Evolutionary conservation across 2,797 vertebrate species (phyloP).

Genomic region (Clarias pachynema): DNA sequence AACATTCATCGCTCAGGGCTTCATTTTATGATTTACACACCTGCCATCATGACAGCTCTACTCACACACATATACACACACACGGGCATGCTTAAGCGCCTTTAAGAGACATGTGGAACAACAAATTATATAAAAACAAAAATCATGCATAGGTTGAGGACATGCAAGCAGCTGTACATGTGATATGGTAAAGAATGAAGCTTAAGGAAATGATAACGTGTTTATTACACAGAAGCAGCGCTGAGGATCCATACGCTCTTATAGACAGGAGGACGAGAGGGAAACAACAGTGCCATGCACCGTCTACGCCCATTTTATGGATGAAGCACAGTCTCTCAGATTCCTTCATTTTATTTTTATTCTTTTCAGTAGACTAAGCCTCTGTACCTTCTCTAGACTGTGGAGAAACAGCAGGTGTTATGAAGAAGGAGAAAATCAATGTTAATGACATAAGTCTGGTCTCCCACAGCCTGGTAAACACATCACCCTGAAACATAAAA

Average conservation of each 20-base stretch:
- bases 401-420: conserved; percentile 50
- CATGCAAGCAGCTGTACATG: conserved; percentile 38
- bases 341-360: neutral
- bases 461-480: neutral
- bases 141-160: conserved; percentile 14
- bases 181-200: conserved; percentile 5
- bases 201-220: conserved; percentile 43
- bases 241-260: conserved; percentile 40
- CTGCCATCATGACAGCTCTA: conserved; percentile 24
- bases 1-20: conserved; percentile 49
- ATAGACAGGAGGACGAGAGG: conserved; percentile 4
- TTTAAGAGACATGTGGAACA: neutral
- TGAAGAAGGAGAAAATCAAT: conserved; percentile 40
- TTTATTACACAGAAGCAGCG: conserved; percentile 45
- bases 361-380: neutral
- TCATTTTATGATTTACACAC: conserved; percentile 29
- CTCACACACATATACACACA: conserved; percentile 25
- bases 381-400: conserved; percentile 30
- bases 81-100: neutral
- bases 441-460: conserved; percentile 44
- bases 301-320: conserved; percentile 44
- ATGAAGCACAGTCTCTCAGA: conserved; percentile 32
- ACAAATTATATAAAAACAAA: conserved; percentile 20
- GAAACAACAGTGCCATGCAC: conserved; percentile 26
- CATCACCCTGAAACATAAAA: conserved; percentile 40